Percentiles rank a stretch among this genome's conserved stretches.
These are phyloP conservation scores for Paramormyrops hopkinsi DNA, from an alignment of 2,797 vertebrate genomes.

Conservation along the genomic window DNA sequence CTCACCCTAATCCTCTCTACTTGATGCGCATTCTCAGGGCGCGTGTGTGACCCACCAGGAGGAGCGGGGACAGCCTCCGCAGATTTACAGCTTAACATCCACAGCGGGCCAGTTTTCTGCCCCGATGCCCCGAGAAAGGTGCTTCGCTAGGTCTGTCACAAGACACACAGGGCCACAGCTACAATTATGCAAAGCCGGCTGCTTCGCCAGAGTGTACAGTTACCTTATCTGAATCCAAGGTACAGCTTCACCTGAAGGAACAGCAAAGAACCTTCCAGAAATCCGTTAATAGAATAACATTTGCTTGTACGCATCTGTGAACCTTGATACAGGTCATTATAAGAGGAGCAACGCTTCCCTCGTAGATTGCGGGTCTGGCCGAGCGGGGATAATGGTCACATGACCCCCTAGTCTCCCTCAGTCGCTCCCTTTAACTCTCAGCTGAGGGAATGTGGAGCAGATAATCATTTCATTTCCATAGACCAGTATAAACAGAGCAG, in stretches of 20 bases:
- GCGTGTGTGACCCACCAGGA: conserved; percentile 20
- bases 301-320: background rate
- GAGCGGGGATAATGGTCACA: background rate
- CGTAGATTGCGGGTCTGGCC: background rate
- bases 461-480: conserved; percentile 26
- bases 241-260: background rate
- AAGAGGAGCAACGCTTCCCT: background rate
- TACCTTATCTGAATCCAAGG: conserved; percentile 11
- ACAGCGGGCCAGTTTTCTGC: conserved; percentile 22
- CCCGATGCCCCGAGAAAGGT: conserved; percentile 11
- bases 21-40: conserved; percentile 22
- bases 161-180: background rate
- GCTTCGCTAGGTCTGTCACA: conserved; percentile 12
- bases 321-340: background rate
- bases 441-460: conserved; percentile 19
- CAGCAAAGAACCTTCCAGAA: background rate
- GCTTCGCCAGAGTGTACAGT: background rate
- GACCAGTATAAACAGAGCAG: conserved; percentile 24
- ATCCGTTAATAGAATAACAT: background rate
- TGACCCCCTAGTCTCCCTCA: background rate
- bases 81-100: conserved; percentile 30
- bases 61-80: conserved; percentile 26
- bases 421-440: conserved; percentile 14
- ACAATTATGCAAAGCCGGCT: background rate
- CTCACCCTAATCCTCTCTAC: conserved; percentile 28